Percentiles rank a stretch among this genome's conserved stretches.
These are phyloP conservation scores for Drosophila kanapiae DNA, from an alignment of 1,140 invertebrate genomes.

Conservation along the genomic window DNA sequence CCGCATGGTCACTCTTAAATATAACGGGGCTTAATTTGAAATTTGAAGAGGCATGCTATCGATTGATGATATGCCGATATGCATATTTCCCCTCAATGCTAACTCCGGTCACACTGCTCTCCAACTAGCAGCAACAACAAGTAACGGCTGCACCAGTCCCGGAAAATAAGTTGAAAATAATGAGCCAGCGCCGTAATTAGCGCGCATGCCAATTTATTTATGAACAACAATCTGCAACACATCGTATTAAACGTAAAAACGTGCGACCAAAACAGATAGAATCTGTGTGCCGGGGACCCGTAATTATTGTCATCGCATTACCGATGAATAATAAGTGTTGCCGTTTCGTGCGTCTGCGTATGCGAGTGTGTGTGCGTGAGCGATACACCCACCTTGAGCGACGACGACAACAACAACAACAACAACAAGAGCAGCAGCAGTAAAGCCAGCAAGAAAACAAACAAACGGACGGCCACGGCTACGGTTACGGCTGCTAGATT, in stretches of 20 bases:
- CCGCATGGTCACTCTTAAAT: background rate
- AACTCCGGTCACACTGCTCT: background rate
- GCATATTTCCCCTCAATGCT: background rate
- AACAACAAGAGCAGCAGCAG: constrained; percentile 3
- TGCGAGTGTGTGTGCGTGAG: constrained; percentile 22
- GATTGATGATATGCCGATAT: background rate
- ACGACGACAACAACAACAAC: constrained; percentile 3
- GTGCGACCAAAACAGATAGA: background rate
- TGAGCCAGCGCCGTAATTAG: constrained; percentile 19
- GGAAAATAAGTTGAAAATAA: constrained; percentile 29
- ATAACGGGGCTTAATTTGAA: background rate
- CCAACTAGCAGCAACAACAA: constrained; percentile 14
- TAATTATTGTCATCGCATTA: constrained; percentile 27
- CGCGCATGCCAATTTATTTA: constrained; percentile 23
- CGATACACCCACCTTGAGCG: constrained; percentile 49
- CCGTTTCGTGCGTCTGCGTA: constrained; percentile 8
- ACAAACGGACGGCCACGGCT: constrained; percentile 36
- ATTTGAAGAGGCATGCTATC: too few relatives aligned
- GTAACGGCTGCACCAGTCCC: constrained; percentile 11
- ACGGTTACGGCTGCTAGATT: constrained; percentile 26
- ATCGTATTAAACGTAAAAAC: background rate
- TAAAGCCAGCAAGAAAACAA: constrained; percentile 35
- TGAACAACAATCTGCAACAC: background rate
- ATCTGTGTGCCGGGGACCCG: background rate
- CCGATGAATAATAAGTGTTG: constrained; percentile 41